phyloP scores from a whole-genome alignment of 2,113 vertebrate genomes.

The Patagioenas fasciata region DNA sequence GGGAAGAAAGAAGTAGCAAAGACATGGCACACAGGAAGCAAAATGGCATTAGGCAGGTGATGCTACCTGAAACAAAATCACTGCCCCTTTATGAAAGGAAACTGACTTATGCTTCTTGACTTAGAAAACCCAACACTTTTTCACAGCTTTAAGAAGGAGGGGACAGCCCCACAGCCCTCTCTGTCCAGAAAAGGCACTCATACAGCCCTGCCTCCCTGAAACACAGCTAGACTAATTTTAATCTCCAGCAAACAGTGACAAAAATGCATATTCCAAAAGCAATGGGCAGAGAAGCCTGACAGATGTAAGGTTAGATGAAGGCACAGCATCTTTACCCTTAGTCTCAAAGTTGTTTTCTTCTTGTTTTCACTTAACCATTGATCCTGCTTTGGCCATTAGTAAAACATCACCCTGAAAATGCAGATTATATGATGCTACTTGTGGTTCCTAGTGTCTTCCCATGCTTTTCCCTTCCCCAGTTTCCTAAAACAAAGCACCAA shows the following conservation, averaged over 20 bases:
- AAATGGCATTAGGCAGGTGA: neutral
- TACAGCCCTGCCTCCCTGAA: neutral
- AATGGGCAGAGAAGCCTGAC: neutral
- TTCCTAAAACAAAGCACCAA: neutral
- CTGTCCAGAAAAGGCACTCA: neutral
- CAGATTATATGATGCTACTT: neutral
- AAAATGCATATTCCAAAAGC: neutral
- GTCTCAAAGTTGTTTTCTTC: constrained; percentile 5
- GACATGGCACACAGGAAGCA: neutral
- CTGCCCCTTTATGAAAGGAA: neutral
- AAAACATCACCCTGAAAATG: constrained; percentile 48
- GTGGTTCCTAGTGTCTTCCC: neutral
- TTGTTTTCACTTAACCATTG: neutral
- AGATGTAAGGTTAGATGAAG: neutral
- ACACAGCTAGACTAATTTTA: neutral
- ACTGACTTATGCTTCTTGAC: neutral
- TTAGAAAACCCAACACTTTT: neutral
- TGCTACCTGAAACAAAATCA: neutral
- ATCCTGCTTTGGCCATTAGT: neutral
- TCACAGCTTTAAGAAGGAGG: neutral
- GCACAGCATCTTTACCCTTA: neutral
- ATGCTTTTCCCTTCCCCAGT: neutral
- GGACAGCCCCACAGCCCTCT: neutral
- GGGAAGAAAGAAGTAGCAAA: neutral
- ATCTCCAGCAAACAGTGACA: constrained; percentile 3